phyloP scores from a whole-genome alignment of 2,888 invertebrate species.

The Diarsia rubi region DNA sequence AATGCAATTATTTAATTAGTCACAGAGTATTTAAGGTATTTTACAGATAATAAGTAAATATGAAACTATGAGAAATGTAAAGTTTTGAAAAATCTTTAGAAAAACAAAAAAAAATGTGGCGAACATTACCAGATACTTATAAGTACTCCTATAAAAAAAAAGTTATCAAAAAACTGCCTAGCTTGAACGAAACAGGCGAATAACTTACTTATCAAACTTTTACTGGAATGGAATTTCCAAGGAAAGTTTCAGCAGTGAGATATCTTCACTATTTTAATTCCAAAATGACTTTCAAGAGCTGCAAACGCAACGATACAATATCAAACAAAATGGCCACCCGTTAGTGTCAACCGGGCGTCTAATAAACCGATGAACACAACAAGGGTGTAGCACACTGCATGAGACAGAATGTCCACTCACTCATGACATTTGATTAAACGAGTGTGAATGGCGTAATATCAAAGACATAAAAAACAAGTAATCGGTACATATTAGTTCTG shows the following conservation, averaged over 20 bases:
- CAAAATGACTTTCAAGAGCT: constrained; percentile 3
- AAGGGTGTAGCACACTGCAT: not conserved
- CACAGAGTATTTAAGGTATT: not conserved
- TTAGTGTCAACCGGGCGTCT: constrained; percentile 33
- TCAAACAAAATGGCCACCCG: constrained; percentile 31
- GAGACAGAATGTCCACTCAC: constrained; percentile 1
- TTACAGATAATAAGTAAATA: not conserved
- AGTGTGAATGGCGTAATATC: not conserved
- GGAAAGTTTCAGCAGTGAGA: not conserved
- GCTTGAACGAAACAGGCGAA: constrained; percentile 4
- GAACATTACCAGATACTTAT: not conserved
- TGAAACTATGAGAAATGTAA: no score
- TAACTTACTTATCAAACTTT: constrained; percentile 19
- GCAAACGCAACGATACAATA: not conserved
- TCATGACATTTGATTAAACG: not conserved
- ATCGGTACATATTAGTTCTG: not conserved
- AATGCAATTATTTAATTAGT: not conserved
- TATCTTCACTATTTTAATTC: constrained; percentile 2
- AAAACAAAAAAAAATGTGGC: not conserved
- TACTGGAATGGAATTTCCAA: not conserved
- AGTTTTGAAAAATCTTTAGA: not conserved
- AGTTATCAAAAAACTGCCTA: constrained; percentile 17
- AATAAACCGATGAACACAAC: constrained; percentile 40
- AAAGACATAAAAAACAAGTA: not conserved
- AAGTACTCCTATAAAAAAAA: not conserved